Evolutionary conservation across 2,888 invertebrate species (phyloP), one percentile per base, ranked within the genome.

Genomic region (Chelonus formosanus): DNA sequence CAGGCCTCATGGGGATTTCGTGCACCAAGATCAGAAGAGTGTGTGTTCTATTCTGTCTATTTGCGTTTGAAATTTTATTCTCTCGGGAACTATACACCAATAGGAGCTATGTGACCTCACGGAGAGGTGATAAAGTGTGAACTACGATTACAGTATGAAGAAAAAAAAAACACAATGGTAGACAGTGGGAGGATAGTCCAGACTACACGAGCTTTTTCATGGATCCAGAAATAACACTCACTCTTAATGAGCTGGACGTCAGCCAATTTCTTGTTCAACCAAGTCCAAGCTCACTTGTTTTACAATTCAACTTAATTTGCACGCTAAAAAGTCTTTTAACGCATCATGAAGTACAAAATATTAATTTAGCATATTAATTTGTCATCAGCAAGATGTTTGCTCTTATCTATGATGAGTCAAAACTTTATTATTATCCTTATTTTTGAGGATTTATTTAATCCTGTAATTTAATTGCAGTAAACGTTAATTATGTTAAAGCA

Each of bases 281-380:
- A 20, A 31, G 20, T 65, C 67, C 67, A 63, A 65, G 68, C 67
- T 67, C 56, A 52, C 63, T 70, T 68, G 66, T 43, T 67, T 71
- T 73, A 69, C 68, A 67, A 71, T 70, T 71, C 71, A 70, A 73
- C 70, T 74, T 68, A 73, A 73, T 73, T 74, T 67, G 67, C 70
- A 65, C 67, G 67, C 60, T 72, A 69, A 55, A 67, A 70, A 64
- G 70, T 70, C 67, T 65, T 63, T 70, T 66, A 67, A 66, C 63
- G 67, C 66, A 48, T 32, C 32, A 62, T 56, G 44, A 43, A 36
- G 43, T 55, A 60, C 53, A 20, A 56, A 66, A 48, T 63, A 66
- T 69, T 57, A 57, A 40, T 56, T 63, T 70, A 54, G 52, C 62
- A 66, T 67, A 47, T 56, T 50, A 48, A 36, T 69, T 63, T 63